phyloP scores from a whole-genome alignment of 2,797 vertebrate genomes.

The Parambassis ranga region DNA sequence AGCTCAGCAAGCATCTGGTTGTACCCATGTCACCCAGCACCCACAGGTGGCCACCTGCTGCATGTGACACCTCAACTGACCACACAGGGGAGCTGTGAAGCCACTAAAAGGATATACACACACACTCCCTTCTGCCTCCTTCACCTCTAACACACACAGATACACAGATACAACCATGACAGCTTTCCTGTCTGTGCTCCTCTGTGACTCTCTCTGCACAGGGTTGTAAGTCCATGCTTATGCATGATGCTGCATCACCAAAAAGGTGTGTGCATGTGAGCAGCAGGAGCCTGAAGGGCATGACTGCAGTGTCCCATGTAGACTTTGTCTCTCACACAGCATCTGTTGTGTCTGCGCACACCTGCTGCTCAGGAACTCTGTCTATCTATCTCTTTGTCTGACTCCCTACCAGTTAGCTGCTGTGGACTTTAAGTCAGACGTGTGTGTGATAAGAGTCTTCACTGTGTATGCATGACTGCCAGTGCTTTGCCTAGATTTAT shows the following conservation, averaged over 20 bases:
- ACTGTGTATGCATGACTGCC: no score
- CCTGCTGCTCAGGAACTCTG: slow-evolving; percentile 60
- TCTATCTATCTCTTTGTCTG: slow-evolving; percentile 22
- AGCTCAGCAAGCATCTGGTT: no score
- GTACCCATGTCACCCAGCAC: background rate
- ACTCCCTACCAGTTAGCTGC: slow-evolving; percentile 23
- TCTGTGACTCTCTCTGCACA: slow-evolving; percentile 20
- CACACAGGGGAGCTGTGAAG: slow-evolving; percentile 75
- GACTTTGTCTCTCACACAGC: slow-evolving; percentile 44
- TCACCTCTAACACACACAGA: background rate
- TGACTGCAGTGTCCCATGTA: slow-evolving; percentile 41
- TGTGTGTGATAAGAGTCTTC: no score
- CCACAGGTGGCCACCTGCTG: background rate
- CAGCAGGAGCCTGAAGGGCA: slow-evolving; percentile 47
- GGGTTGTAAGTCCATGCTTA: slow-evolving; percentile 52
- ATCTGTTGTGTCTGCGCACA: slow-evolving; percentile 64
- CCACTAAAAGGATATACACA: slow-evolving; percentile 18
- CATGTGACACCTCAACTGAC: slow-evolving; percentile 39
- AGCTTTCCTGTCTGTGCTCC: slow-evolving; percentile 5
- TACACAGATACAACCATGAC: background rate
- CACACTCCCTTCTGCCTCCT: no score
- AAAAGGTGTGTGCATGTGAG: slow-evolving; percentile 26
- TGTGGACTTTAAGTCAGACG: slow-evolving; percentile 7
- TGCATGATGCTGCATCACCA: slow-evolving; percentile 43
- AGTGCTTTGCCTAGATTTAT: slow-evolving; percentile 2